Evolutionary conservation across 2,113 vertebrate species (phyloP).

Genomic region (Antechinus stuartii): DNA sequence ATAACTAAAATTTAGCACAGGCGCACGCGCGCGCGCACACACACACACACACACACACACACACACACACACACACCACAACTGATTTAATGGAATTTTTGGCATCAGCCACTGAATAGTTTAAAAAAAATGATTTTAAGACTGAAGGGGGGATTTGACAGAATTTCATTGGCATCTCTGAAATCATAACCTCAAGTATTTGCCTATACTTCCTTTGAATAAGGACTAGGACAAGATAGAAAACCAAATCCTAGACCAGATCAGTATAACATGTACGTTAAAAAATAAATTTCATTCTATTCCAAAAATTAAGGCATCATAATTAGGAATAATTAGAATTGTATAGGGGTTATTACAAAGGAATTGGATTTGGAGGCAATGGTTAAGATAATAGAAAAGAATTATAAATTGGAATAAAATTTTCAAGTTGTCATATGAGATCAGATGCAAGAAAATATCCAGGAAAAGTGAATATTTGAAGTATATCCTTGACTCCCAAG

Average conservation of each 20-base stretch:
- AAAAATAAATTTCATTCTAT: slow-evolving; percentile 36
- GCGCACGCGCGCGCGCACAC: too few relatives aligned
- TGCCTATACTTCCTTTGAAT: background rate
- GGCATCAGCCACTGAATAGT: slow-evolving; percentile 2
- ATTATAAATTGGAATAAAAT: slow-evolving; percentile 1
- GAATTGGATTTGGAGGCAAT: background rate
- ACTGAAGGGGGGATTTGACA: background rate
- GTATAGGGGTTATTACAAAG: slow-evolving; percentile 8
- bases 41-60: too few relatives aligned
- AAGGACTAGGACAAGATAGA: background rate
- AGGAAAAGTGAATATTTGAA: slow-evolving; percentile 45
- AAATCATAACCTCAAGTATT: slow-evolving; percentile 5
- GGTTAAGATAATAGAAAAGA: background rate
- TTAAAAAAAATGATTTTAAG: background rate
- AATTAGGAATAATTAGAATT: background rate
- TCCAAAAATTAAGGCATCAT: slow-evolving; percentile 34
- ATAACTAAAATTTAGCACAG: background rate
- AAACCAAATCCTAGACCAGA: slow-evolving; percentile 21
- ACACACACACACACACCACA: background rate
- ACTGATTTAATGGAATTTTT: slow-evolving; percentile 8
- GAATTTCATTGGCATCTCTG: background rate
- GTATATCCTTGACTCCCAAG: slow-evolving; percentile 5
- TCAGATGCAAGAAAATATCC: background rate
- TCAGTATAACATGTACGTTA: slow-evolving; percentile 2
- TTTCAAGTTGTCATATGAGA: slow-evolving; percentile 23